A percentile compares a stretch with the other conserved stretches of the same genome.
Evolutionary conservation across 2,797 vertebrate genomes (phyloP).

Genomic region (Enteromius mattozi): DNA sequence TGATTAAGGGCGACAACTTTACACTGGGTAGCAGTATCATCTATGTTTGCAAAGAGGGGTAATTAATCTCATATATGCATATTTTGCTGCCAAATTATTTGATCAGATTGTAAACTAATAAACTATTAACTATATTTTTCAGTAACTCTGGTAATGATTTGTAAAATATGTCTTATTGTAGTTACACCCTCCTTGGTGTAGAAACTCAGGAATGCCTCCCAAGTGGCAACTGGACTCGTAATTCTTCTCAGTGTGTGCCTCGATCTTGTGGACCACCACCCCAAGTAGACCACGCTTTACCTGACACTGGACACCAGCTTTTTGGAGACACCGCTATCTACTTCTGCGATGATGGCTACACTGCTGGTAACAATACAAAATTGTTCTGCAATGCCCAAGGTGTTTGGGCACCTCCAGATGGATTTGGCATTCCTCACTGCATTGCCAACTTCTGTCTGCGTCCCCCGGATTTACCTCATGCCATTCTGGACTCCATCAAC

Average conservation of each 20-base stretch:
- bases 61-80: conserved; percentile 64
- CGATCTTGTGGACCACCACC: conserved; percentile 95
- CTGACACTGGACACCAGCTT: conserved; percentile 89
- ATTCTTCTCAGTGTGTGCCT: conserved; percentile 89
- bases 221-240: conserved; percentile 86
- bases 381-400: conserved; percentile 92
- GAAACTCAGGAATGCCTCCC: conserved; percentile 87
- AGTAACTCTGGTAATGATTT: background rate
- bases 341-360: conserved; percentile 94
- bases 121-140: background rate
- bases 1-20: conserved; percentile 81
- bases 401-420: conserved; percentile 88
- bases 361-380: conserved; percentile 87
- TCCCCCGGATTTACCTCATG: conserved; percentile 83
- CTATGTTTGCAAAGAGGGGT: conserved; percentile 97
- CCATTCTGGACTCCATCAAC: conserved; percentile 89
- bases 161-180: conserved; percentile 63
- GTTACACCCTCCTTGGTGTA: conserved; percentile 89
- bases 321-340: conserved; percentile 93
- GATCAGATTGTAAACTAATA: background rate
- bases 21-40: conserved; percentile 87
- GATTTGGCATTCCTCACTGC: conserved; percentile 83
- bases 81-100: background rate
- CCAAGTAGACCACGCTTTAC: conserved; percentile 87
- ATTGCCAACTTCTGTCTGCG: conserved; percentile 94